Conservation (phyloP, 2,888 invertebrate species). For the Leptinotarsa juncta region DNA sequence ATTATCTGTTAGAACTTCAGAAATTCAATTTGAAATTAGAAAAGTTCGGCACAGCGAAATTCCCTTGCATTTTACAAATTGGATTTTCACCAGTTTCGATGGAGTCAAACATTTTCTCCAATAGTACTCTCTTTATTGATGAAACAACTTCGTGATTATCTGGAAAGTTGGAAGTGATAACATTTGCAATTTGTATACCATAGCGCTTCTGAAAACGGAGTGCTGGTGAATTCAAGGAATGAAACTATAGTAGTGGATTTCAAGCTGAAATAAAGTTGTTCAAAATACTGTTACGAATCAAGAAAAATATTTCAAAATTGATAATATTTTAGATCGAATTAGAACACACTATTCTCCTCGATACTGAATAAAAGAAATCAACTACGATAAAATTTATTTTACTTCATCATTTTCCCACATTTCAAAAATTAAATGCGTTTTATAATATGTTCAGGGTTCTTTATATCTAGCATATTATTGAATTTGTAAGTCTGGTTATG, state of each 20-base stretch:
- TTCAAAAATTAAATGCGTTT: no score
- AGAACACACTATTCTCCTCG: no score
- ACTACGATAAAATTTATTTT: no score
- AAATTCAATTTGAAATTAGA: constrained; percentile 40
- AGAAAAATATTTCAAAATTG: no score
- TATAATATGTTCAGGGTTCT: no score
- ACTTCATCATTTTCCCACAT: no score
- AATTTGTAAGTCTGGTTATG: no score
- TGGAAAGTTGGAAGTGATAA: not conserved
- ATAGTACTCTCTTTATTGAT: not conserved
- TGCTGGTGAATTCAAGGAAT: not conserved
- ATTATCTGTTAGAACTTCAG: constrained; percentile 38
- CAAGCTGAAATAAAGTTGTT: no score
- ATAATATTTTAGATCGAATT: no score
- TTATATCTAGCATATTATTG: no score
- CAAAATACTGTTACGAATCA: no score
- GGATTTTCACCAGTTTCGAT: constrained; percentile 20
- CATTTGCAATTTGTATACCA: not conserved
- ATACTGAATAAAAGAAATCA: no score
- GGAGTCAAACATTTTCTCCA: constrained; percentile 17
- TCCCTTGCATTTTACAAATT: constrained; percentile 31
- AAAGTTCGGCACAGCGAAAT: constrained; percentile 33
- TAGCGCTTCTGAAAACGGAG: not conserved
- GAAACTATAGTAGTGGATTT: not conserved
- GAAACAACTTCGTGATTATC: constrained; percentile 16